phyloP scores from a whole-genome alignment of 2,113 vertebrate species.

The Rana temporaria region DNA sequence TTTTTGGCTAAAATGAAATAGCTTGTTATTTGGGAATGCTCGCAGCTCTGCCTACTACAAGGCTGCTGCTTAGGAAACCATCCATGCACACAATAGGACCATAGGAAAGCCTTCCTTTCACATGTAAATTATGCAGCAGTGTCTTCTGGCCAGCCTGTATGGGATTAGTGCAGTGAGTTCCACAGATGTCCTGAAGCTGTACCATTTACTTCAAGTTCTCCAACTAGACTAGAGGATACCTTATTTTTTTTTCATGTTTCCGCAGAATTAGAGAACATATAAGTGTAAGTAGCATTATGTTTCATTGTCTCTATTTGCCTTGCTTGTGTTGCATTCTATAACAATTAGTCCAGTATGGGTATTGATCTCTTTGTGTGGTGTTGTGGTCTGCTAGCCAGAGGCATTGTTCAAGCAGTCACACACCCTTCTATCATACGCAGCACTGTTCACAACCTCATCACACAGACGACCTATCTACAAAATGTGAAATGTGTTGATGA shows the following conservation, averaged over 20 bases:
- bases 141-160: slow-evolving; percentile 25
- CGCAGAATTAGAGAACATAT: neutral
- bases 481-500: neutral
- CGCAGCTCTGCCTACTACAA: slow-evolving; percentile 32
- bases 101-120: slow-evolving; percentile 40
- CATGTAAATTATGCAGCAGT: slow-evolving; percentile 39
- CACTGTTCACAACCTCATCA: neutral
- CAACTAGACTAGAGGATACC: neutral
- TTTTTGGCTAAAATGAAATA: slow-evolving; percentile 32
- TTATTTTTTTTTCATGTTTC: neutral
- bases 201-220: neutral
- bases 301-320: neutral
- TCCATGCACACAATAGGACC: slow-evolving; percentile 34
- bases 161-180: slow-evolving; percentile 39
- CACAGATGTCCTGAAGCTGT: slow-evolving; percentile 42
- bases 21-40: slow-evolving; percentile 18
- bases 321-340: neutral
- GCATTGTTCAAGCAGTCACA: neutral
- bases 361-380: neutral
- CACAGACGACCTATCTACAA: neutral
- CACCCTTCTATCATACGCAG: neutral
- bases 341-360: neutral
- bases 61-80: slow-evolving; percentile 54
- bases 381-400: neutral
- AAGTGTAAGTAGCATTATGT: slow-evolving; percentile 23